These are phyloP conservation scores for Conopomorpha cramerella DNA, from an alignment of 1,140 invertebrate species.

Conservation along the genomic window DNA sequence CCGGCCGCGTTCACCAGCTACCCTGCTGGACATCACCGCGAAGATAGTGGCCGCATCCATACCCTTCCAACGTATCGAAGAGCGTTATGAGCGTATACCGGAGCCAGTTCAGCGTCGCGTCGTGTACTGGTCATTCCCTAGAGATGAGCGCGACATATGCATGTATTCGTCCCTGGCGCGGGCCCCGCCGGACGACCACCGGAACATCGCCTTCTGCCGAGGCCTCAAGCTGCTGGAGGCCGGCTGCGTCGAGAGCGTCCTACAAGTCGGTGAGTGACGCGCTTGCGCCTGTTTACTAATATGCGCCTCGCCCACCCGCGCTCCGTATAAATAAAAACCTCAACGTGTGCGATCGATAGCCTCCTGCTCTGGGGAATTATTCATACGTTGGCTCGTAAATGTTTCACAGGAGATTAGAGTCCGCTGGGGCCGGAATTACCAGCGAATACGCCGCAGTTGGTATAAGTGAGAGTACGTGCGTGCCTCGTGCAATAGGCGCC, in stretches of 20 bases:
- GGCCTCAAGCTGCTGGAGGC: slow-evolving; percentile 81
- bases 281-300: slow-evolving; percentile 60
- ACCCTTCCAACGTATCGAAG: slow-evolving; percentile 85
- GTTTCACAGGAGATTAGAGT: slow-evolving; percentile 43
- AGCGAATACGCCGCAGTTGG: slow-evolving; percentile 1
- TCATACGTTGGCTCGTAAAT: slow-evolving; percentile 46
- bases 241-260: slow-evolving; percentile 78
- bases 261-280: slow-evolving; percentile 86
- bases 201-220: slow-evolving; percentile 83
- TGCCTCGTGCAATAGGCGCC: not conserved
- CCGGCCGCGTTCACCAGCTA: slow-evolving; percentile 61
- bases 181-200: slow-evolving; percentile 67
- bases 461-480: no score
- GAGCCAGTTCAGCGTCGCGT: slow-evolving; percentile 86
- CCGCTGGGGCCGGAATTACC: slow-evolving; percentile 5
- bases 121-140: slow-evolving; percentile 87
- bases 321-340: slow-evolving; percentile 58
- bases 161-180: slow-evolving; percentile 85
- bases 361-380: slow-evolving; percentile 55
- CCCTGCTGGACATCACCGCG: slow-evolving; percentile 80
- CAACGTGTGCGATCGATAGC: slow-evolving; percentile 59
- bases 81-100: slow-evolving; percentile 83
- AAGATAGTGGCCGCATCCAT: slow-evolving; percentile 83
- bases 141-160: slow-evolving; percentile 84
- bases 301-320: slow-evolving; percentile 54